Evolutionary conservation across 2,888 invertebrate species (phyloP).

Genomic region (Drosophila barbarae): DNA sequence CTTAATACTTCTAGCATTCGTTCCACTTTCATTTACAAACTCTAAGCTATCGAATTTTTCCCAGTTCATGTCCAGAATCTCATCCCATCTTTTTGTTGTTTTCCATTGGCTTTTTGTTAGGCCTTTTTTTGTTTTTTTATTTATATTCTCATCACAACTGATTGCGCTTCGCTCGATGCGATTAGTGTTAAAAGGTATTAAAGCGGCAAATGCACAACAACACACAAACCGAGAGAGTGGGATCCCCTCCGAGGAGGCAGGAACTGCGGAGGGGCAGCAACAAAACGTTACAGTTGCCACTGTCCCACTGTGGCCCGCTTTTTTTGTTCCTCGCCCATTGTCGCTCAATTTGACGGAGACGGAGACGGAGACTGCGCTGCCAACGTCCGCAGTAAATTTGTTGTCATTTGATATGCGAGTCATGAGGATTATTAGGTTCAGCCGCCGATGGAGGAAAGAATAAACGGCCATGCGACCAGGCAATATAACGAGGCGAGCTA

Average conservation of each 20-base stretch:
- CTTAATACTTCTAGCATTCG: neutral
- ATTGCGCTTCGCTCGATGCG: conserved; percentile 78
- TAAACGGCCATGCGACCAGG: conserved; percentile 49
- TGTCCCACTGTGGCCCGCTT: conserved; percentile 72
- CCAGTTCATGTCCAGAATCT: conserved; percentile 41
- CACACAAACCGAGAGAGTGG: conserved; percentile 37
- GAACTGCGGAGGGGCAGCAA: conserved; percentile 46
- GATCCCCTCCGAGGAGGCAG: conserved; percentile 19
- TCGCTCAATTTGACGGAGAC: conserved; percentile 74
- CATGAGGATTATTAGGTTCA: conserved; percentile 75
- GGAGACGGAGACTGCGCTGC: conserved; percentile 24
- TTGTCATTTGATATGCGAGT: conserved; percentile 76
- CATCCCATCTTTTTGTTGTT: conserved; percentile 37
- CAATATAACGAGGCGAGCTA: conserved; percentile 50
- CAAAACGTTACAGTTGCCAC: conserved; percentile 76
- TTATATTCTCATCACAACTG: conserved; percentile 80
- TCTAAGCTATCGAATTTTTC: neutral
- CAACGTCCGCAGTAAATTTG: conserved; percentile 71
- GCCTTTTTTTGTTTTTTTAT: conserved; percentile 64
- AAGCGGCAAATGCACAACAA: conserved; percentile 80
- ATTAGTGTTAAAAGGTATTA: conserved; percentile 80
- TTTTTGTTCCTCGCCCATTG: conserved; percentile 66
- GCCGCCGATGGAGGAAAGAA: conserved; percentile 47
- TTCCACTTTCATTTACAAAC: neutral
- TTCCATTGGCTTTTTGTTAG: conserved; percentile 42